Conservation (phyloP, 2,113 vertebrate species). For the Syngnathus typhle region DNA sequence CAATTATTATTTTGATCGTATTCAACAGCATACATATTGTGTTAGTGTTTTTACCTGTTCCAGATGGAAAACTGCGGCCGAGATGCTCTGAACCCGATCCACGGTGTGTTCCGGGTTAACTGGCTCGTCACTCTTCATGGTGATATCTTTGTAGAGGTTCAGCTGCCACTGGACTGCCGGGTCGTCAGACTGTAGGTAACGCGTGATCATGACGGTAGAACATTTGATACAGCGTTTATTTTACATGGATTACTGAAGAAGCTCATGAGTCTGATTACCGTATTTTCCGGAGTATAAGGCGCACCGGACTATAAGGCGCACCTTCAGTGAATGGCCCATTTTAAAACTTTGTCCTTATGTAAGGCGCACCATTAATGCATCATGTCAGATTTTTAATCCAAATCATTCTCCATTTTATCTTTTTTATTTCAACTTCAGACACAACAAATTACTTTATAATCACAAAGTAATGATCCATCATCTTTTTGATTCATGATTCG, state of each 20-base stretch:
- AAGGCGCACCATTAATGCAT: too few species aligned
- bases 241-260: not conserved
- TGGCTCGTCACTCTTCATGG: constrained; percentile 76
- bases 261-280: not conserved
- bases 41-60: constrained; percentile 68
- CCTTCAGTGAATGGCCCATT: too few species aligned
- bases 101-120: constrained; percentile 79
- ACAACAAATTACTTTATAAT: too few species aligned
- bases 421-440: too few species aligned
- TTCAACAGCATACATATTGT: not conserved
- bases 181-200: constrained; percentile 80
- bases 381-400: too few species aligned
- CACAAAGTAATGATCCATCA: too few species aligned
- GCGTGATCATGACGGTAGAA: not conserved
- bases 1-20: not conserved
- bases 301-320: too few species aligned
- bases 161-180: constrained; percentile 96
- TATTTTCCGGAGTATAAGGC: not conserved
- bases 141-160: constrained; percentile 89
- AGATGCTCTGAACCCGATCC: constrained; percentile 89
- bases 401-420: too few species aligned
- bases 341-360: too few species aligned
- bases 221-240: not conserved
- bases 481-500: too few species aligned
- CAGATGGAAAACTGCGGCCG: constrained; percentile 89